These are phyloP conservation scores for Lamellibrachia columna DNA, from an alignment of 2,888 invertebrate genomes.

Conservation along the genomic window DNA sequence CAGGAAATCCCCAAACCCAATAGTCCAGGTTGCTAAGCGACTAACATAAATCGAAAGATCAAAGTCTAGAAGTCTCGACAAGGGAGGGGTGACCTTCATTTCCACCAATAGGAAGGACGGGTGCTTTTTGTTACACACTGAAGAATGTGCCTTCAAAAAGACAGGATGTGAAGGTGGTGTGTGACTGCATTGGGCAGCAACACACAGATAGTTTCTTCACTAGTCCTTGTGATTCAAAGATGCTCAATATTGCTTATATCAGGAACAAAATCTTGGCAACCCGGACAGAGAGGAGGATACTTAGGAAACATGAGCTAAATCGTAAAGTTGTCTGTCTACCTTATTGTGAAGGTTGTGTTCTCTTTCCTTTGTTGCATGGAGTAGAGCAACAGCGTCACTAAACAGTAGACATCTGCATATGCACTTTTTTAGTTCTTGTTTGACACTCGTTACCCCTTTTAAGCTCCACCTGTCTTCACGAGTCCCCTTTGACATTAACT, in stretches of 20 bases:
- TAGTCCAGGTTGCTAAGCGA: slow-evolving; percentile 32
- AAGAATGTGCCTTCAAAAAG: no score
- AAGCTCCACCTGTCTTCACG: no score
- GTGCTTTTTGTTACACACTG: no score
- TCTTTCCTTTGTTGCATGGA: not conserved
- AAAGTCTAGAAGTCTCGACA: not conserved
- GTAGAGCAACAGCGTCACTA: no score
- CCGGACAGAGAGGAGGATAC: not conserved
- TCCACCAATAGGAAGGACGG: slow-evolving; percentile 4
- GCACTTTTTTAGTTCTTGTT: no score
- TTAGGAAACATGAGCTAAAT: not conserved
- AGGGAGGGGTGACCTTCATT: not conserved
- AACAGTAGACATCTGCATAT: no score
- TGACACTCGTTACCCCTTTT: no score
- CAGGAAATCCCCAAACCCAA: slow-evolving; percentile 13
- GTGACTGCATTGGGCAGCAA: not conserved
- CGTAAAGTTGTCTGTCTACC: not conserved
- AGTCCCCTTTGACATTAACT: no score
- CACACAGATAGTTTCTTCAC: not conserved
- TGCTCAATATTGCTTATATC: slow-evolving; percentile 37
- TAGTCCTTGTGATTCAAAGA: slow-evolving; percentile 21
- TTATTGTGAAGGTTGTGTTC: not conserved
- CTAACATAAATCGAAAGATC: slow-evolving; percentile 18
- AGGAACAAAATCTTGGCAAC: not conserved
- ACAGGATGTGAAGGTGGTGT: not conserved